Percentiles rank a stretch among this genome's conserved stretches.
Evolutionary conservation across 2,113 vertebrate species (phyloP).

Genomic region (Pogona vitticeps): DNA sequence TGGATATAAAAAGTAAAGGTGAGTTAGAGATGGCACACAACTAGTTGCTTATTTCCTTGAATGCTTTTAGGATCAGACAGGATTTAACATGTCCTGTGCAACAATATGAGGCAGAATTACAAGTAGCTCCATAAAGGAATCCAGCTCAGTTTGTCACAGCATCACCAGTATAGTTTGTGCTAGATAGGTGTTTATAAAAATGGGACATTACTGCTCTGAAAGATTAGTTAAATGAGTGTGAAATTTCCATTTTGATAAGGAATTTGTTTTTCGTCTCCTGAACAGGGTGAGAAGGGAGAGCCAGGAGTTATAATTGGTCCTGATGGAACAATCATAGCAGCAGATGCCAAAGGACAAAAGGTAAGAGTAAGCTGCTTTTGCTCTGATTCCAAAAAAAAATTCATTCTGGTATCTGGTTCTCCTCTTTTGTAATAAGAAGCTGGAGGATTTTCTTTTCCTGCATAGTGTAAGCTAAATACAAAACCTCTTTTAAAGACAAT

Average conservation of each 20-base stretch:
- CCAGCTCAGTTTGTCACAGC: neutral
- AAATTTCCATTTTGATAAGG: neutral
- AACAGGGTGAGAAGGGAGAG: slow-evolving; percentile 83
- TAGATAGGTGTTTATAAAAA: neutral
- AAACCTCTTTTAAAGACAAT: neutral
- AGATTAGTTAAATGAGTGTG: neutral
- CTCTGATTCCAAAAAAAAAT: rapidly evolving
- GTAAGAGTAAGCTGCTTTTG: slow-evolving; percentile 45
- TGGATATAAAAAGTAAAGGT: neutral
- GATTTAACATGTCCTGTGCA: neutral
- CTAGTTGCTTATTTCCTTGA: neutral
- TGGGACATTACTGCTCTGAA: neutral
- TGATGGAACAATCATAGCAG: slow-evolving; percentile 46
- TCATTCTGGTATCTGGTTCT: rapidly evolving
- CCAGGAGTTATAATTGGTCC: slow-evolving; percentile 66
- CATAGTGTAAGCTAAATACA: neutral
- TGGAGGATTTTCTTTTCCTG: neutral
- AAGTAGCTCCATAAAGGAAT: neutral
- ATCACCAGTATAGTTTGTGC: neutral
- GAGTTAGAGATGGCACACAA: no score
- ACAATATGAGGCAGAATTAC: neutral
- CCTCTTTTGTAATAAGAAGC: neutral
- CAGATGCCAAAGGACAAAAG: slow-evolving; percentile 72
- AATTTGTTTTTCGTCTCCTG: neutral
- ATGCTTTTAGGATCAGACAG: neutral